phyloP scores from a whole-genome alignment of 2,797 vertebrate species.

The Dryobates pubescens region DNA sequence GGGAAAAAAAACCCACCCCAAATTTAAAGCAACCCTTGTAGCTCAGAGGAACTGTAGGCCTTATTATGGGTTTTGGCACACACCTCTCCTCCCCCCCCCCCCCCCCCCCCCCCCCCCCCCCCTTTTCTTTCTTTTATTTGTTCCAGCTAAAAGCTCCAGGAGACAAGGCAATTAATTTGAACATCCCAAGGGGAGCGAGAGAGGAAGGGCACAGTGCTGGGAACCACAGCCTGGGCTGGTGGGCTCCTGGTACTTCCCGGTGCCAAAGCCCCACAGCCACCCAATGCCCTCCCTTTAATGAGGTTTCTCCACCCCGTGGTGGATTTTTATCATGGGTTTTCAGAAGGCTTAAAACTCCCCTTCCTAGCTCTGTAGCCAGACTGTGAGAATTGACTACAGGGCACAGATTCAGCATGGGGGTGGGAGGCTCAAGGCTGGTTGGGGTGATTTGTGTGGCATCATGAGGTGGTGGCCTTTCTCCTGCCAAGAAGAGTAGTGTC shows the following conservation, averaged over 20 bases:
- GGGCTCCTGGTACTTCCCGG: rapidly evolving
- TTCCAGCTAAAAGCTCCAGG: constrained; percentile 41
- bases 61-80: constrained; percentile 35
- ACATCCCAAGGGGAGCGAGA: constrained; percentile 35
- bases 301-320: background rate
- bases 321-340: background rate
- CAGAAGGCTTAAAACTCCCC: background rate
- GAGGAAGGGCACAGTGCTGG: background rate
- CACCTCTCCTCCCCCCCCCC: background rate
- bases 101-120: background rate
- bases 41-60: constrained; percentile 47
- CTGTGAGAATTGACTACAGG: rapidly evolving
- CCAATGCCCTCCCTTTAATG: background rate
- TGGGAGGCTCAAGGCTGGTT: rapidly evolving
- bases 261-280: rapidly evolving
- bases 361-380: rapidly evolving
- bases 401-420: background rate
- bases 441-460: background rate
- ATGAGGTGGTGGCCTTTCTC: background rate
- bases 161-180: constrained; percentile 48
- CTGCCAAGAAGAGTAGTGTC: background rate
- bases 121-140: constrained; percentile 39
- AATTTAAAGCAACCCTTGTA: constrained; percentile 65
- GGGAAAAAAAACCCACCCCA: rapidly evolving
- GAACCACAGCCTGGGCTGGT: rapidly evolving